Evolutionary conservation across 2,113 vertebrate genomes (phyloP).

Genomic region (Illadopsis cleaveri): DNA sequence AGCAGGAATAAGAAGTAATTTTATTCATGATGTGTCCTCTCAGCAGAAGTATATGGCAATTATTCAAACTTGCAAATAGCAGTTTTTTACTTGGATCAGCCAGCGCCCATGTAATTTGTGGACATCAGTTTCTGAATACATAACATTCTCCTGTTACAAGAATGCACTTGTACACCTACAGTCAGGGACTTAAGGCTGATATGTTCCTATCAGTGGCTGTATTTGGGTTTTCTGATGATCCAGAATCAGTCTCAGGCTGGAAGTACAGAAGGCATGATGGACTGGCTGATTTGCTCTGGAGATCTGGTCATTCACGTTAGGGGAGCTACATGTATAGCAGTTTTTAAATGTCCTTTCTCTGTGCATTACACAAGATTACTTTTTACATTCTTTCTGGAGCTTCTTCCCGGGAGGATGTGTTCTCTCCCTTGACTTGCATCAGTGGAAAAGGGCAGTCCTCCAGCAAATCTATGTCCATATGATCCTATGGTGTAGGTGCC

Average conservation of each 20-base stretch:
- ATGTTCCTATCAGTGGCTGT: not conserved
- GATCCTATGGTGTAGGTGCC: not conserved
- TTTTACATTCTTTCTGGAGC: not conserved
- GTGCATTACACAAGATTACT: not conserved
- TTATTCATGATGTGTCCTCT: not conserved
- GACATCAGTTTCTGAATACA: not conserved
- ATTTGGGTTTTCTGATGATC: not conserved
- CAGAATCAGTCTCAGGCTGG: not conserved
- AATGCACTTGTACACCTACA: accelerated
- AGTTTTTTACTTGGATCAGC: not conserved
- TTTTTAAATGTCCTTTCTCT: not conserved
- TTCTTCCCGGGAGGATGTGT: not conserved
- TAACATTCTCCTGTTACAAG: not conserved
- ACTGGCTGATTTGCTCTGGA: not conserved
- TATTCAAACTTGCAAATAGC: not conserved
- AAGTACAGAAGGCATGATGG: not conserved
- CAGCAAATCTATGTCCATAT: not conserved
- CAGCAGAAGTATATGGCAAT: not conserved
- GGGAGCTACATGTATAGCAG: not conserved
- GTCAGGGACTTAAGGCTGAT: not conserved
- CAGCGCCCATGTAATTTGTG: not conserved
- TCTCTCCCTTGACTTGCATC: not conserved
- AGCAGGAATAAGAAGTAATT: not conserved
- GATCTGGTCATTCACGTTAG: not conserved
- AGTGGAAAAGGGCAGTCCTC: not conserved